Evolutionary conservation across 2,888 invertebrate genomes (phyloP), one percentile per base, ranked within the genome.

Genomic region (Ochropacha duplaris): DNA sequence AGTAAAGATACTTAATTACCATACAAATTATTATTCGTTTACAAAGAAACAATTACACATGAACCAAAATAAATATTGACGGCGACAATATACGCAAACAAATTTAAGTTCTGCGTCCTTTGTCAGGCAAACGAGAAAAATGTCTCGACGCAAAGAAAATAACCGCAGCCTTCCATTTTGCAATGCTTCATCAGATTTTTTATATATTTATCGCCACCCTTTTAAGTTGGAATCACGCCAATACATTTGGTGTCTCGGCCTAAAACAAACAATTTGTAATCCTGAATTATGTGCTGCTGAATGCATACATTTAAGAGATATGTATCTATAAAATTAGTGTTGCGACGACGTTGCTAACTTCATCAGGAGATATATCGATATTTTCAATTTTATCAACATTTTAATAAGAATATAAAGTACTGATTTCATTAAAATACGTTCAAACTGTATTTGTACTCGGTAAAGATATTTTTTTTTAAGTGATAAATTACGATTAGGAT

Each of bases 221-320:
- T 91, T 90, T 90, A 90, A 86, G 89, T 88, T 90, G 86, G 77
- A 88, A 89, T 89, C 90, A 83, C 86, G 78, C 88, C 91, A 88
- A 91, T 91, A 87, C 89, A 83, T 91, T 91, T 82, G 79, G 82
- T 88, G 91, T 90, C 91, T 76, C 86, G 74, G 75, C 88, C 88
- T 92, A 91, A 92, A 92, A 92, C 91, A 92, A 92, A 92, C 90
- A 91, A 92, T 92, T 92, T 92, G 92, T 92, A 92, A 88, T 83
- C 84, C 90, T 92, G 92, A 92, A 90, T 92, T 92, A 92, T 92
- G 89, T 84, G 88, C 90, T 84, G 91, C 87, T 90, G 91, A 90
- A 87, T 90, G 90, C 92, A 92, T 92, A 92, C 90, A 91, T 92
- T 91, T 87, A 88, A 89, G 83, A 90, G 92, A 92, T 92, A 92